Percentiles rank a stretch among this genome's conserved stretches.
phyloP scores from a whole-genome alignment of 2,797 vertebrate species.

The Phrynocephalus guinanensis region DNA sequence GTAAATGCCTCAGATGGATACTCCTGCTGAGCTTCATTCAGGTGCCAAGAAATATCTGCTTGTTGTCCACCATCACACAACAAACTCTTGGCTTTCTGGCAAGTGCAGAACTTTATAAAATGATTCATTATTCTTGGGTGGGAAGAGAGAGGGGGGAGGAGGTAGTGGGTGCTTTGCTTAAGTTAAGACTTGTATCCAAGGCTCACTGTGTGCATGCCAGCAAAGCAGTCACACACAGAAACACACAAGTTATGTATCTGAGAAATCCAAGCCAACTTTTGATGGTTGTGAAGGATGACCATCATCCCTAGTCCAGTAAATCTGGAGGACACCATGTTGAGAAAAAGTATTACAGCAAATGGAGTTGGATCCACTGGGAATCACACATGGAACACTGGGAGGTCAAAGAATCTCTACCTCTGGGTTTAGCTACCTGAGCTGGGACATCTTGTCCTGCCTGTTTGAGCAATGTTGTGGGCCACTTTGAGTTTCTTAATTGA shows the following conservation, averaged over 20 bases:
- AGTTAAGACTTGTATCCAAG: neutral
- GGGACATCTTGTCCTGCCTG: no score
- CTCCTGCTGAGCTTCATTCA: slow-evolving; percentile 2
- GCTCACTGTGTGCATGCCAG: slow-evolving; percentile 10
- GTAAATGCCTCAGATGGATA: slow-evolving; percentile 17
- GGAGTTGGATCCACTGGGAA: no score
- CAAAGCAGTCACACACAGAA: neutral
- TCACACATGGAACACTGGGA: no score
- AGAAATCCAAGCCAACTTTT: neutral
- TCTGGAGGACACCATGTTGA: no score
- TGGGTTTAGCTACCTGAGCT: no score
- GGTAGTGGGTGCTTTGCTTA: neutral
- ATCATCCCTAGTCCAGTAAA: neutral
- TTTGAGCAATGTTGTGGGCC: no score
- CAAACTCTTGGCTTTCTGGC: slow-evolving; percentile 17
- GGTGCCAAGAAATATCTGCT: slow-evolving; percentile 19
- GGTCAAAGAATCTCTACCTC: no score
- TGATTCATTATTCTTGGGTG: neutral
- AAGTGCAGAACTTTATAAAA: neutral
- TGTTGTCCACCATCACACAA: neutral
- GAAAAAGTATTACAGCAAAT: no score
- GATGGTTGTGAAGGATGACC: neutral
- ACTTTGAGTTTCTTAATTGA: no score
- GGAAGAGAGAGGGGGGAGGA: neutral
- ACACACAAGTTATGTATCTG: neutral